These are phyloP conservation scores for Lasioglossum lativentre DNA, from an alignment of 2,888 invertebrate genomes.

Conservation along the genomic window DNA sequence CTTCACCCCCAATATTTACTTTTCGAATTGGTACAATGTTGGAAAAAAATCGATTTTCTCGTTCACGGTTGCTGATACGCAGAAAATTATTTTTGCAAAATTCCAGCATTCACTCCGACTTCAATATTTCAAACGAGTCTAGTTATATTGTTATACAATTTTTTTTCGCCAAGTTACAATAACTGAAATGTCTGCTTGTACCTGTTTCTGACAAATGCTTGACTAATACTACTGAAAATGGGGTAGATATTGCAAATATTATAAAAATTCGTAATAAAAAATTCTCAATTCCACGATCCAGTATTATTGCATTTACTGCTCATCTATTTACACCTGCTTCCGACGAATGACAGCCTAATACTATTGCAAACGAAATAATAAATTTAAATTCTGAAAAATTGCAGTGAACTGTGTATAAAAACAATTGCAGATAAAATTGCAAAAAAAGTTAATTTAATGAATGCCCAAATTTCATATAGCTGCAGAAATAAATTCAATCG, in stretches of 20 bases:
- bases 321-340: too few species aligned
- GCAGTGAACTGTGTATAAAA: too few species aligned
- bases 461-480: too few species aligned
- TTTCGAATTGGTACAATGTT: neutral
- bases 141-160: accelerated
- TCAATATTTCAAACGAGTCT: too few species aligned
- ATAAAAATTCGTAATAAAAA: neutral
- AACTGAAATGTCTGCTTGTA: neutral
- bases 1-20: neutral
- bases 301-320: too few species aligned
- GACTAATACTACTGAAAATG: neutral
- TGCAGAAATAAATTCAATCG: too few species aligned
- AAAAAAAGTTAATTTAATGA: too few species aligned
- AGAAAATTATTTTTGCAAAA: neutral
- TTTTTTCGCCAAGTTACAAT: neutral
- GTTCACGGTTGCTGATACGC: neutral
- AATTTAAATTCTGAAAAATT: too few species aligned
- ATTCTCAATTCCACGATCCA: too few species aligned
- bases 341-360: too few species aligned
- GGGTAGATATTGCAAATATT: neutral
- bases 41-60: neutral
- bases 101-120: too few species aligned
- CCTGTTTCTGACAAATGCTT: neutral
- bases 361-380: too few species aligned
- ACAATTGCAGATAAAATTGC: neutral